Conservation (phyloP, 2,888 invertebrate genomes). For the Trichopria drosophilae region DNA sequence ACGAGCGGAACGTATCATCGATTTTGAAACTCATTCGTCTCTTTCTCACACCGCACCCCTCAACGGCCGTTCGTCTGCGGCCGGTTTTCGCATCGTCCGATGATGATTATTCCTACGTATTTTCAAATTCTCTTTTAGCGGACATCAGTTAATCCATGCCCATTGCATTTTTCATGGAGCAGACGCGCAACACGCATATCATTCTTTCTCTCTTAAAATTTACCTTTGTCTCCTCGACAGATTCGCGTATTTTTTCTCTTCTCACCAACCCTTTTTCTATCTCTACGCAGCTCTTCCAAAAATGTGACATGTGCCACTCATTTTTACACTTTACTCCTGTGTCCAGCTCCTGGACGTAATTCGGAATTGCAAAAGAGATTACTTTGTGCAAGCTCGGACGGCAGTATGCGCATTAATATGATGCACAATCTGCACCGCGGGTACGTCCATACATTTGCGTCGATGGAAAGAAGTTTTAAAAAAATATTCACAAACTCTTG, state of each 20-base stretch:
- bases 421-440: too few relatives aligned
- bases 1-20: not conserved
- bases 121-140: slow-evolving; percentile 42
- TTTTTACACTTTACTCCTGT: too few relatives aligned
- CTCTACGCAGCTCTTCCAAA: slow-evolving; percentile 21
- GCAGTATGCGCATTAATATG: too few relatives aligned
- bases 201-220: slow-evolving; percentile 11
- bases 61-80: not conserved
- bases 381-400: slow-evolving; percentile 51
- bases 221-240: slow-evolving; percentile 7
- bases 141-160: slow-evolving; percentile 12
- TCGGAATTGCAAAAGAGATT: slow-evolving; percentile 52
- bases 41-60: slow-evolving; percentile 8
- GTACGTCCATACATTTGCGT: too few relatives aligned
- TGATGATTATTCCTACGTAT: slow-evolving; percentile 43
- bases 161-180: slow-evolving; percentile 3
- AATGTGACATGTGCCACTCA: slow-evolving; percentile 45
- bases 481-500: too few relatives aligned
- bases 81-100: slow-evolving; percentile 30
- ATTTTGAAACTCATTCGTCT: slow-evolving; percentile 8
- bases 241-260: slow-evolving; percentile 11
- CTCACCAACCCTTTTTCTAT: slow-evolving; percentile 19
- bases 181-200: slow-evolving; percentile 11
- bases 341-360: slow-evolving; percentile 41
- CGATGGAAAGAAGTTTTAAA: too few relatives aligned